phyloP scores from a whole-genome alignment of 1,140 invertebrate genomes.

The Rhizoglyphus robini region DNA sequence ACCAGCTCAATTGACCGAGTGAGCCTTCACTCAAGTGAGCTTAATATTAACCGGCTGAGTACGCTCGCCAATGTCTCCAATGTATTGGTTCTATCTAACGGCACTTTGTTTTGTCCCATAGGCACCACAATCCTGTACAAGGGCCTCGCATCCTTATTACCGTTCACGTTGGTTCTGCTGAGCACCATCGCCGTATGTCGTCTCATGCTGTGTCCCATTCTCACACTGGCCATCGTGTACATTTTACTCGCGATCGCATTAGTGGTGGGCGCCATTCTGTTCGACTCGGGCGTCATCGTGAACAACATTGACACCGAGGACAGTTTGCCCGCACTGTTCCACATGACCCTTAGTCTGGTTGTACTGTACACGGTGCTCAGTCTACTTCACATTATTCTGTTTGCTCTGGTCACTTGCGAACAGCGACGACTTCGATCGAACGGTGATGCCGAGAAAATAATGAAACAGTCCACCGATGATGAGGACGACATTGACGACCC shows the following conservation, averaged over 20 bases:
- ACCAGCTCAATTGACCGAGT: too few species aligned
- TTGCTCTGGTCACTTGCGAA: constrained; percentile 1
- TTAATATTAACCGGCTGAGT: too few species aligned
- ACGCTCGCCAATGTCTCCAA: too few species aligned
- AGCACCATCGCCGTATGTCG: neutral
- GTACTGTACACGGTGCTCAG: neutral
- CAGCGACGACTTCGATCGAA: neutral
- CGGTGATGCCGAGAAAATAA: neutral
- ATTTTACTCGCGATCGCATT: neutral
- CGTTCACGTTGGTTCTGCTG: neutral
- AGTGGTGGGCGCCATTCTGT: neutral
- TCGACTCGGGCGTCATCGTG: neutral
- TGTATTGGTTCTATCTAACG: too few species aligned
- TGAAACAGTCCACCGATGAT: constrained; percentile 6
- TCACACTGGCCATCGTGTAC: constrained; percentile 11
- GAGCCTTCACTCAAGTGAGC: too few species aligned
- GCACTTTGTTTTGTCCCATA: too few species aligned
- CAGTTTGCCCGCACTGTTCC: neutral
- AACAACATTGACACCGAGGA: neutral
- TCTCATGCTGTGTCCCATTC: neutral
- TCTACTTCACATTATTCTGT: neutral
- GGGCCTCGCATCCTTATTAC: neutral
- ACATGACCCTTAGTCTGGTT: neutral
- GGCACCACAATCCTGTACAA: neutral
- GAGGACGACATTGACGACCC: constrained; percentile 15